Conservation (phyloP, 2,113 vertebrate genomes). For the Brachyistius frenatus region DNA sequence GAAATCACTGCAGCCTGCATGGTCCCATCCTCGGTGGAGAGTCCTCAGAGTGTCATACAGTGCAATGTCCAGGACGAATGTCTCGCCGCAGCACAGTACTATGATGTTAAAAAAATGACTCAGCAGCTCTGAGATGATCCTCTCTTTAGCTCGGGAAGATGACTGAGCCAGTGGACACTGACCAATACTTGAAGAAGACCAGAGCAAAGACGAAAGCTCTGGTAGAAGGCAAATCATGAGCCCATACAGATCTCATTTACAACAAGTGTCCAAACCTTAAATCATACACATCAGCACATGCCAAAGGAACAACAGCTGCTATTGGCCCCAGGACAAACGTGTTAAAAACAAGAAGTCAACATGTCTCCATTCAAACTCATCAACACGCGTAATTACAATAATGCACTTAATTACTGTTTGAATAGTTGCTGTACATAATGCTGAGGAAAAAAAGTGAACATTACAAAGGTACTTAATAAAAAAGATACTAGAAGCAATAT, state of each 20-base stretch:
- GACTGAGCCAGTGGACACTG: constrained; percentile 15
- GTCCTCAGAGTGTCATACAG: constrained; percentile 32
- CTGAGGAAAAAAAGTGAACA: constrained; percentile 67
- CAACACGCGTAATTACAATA: constrained; percentile 72
- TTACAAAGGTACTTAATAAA: constrained; percentile 77
- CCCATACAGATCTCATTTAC: constrained; percentile 52
- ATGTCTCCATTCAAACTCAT: constrained; percentile 68
- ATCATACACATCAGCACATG: constrained; percentile 59
- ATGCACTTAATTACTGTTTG: constrained; percentile 78
- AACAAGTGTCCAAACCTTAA: constrained; percentile 50
- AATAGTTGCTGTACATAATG: constrained; percentile 78
- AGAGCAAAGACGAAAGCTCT: constrained; percentile 40
- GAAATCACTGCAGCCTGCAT: constrained; percentile 14
- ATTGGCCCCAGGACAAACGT: constrained; percentile 38
- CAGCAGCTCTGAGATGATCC: constrained; percentile 22
- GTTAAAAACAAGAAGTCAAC: constrained; percentile 27
- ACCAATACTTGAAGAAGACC: constrained; percentile 35
- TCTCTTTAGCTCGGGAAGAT: constrained; percentile 22
- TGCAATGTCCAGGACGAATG: constrained; percentile 29
- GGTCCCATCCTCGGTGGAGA: constrained; percentile 28
- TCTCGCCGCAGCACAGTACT: constrained; percentile 36
- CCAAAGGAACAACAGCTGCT: constrained; percentile 46
- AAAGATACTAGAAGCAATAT: constrained; percentile 75
- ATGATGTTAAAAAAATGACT: constrained; percentile 66
- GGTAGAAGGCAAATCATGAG: constrained; percentile 62